Base-by-base conservation (phyloP, 2,797 vertebrate genomes). In the Amniataba percoides region DNA sequence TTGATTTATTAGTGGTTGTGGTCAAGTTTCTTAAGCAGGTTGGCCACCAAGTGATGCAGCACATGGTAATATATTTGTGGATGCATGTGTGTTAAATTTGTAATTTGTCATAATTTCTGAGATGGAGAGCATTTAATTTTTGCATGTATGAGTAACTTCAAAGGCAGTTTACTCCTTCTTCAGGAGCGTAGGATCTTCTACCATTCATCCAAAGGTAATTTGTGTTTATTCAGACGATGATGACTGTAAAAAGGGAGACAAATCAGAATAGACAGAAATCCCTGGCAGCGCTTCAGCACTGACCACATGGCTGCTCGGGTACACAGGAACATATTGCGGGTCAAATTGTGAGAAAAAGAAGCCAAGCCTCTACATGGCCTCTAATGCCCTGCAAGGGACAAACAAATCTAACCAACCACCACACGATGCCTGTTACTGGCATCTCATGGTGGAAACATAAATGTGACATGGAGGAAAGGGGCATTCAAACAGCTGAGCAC, bases 261-360 rank as follows among this genome's bases (percentile, higher is more conserved):
- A 46, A 58, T 57, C 39, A 48, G 3, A 4, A 66, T 40, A 67
- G 13, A 36, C 7, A 21, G 3, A 25, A 0, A 34, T 40, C 46
- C 71, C 21, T 83, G 59, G 56, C 42, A 39, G 46, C 27, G 36
- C 36, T 49, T 64, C 48, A 40, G 34, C 1, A 1, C 9, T 31
- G 16, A 55, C 31, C 55, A 23, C 53, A 71, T 66, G 46, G 9
- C 51, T 21, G 49, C 45, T 52, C 3, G 0, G 12, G 12, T 18
- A 59, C 14, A 16, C 25, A 34, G 21, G 12, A 49, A 65, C 43
- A 72, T 58, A 48, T 42, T 67, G 45, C 19, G 57, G 21, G 36
- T 65, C 52, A 71, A 75, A 64, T 40, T 53, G n/a, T 57, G 15
- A 53, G 31, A 61, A 71, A 70, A 46, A 58, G 43, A 34, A 48